Percentiles rank a stretch among this genome's conserved stretches.
Conservation (phyloP, 2,888 invertebrate species). For the Malacosoma neustria region DNA sequence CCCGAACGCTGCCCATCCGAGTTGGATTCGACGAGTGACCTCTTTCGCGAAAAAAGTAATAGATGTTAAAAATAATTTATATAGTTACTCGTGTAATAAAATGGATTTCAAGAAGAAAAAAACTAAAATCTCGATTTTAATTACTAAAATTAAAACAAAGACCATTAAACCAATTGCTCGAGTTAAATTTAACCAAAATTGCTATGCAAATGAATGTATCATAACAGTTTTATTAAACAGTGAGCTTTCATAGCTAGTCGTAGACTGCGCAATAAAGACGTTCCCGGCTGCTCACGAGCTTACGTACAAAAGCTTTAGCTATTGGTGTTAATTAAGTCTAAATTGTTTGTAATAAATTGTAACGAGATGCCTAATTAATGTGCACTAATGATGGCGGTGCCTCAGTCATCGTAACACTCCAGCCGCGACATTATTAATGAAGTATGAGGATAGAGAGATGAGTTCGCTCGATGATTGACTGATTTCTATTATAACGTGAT, state of each 20-base stretch:
- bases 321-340: constrained; percentile 31
- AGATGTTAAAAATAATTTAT: too few relatives aligned
- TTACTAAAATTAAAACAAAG: too few relatives aligned
- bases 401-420: constrained; percentile 15
- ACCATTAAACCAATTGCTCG: not conserved
- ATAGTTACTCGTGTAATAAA: too few relatives aligned
- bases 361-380: constrained; percentile 25
- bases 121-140: too few relatives aligned
- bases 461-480: too few relatives aligned
- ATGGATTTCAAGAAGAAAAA: too few relatives aligned
- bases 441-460: too few relatives aligned
- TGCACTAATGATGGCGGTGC: constrained; percentile 16
- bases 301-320: constrained; percentile 19
- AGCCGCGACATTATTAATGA: not conserved
- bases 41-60: too few relatives aligned
- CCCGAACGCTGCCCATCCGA: too few relatives aligned
- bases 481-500: too few relatives aligned
- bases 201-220: not conserved
- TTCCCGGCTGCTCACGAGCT: constrained; percentile 13
- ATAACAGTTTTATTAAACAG: not conserved
- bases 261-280: constrained; percentile 14
- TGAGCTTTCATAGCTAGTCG: constrained; percentile 4
- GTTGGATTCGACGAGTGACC: too few relatives aligned
- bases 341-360: constrained; percentile 32
- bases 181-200: not conserved